Evolutionary conservation across 1,140 invertebrate genomes (phyloP).

Genomic region (Drosophila parvula): DNA sequence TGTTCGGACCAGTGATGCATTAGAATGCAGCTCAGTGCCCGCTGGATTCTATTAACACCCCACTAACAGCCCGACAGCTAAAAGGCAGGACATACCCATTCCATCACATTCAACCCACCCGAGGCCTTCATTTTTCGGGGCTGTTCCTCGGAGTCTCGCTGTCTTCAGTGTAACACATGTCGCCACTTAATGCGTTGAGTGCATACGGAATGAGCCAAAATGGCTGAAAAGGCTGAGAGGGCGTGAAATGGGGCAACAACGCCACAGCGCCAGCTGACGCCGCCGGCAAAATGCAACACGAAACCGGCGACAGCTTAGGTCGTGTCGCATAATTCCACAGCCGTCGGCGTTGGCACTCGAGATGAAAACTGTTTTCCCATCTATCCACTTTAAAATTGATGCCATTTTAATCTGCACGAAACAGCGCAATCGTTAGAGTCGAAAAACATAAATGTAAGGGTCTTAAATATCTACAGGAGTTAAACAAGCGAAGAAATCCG

Average conservation of each 20-base stretch:
- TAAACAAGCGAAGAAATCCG: background rate
- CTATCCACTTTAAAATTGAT: conserved; percentile 44
- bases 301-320: conserved; percentile 32
- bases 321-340: conserved; percentile 37
- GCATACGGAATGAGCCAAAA: conserved; percentile 74
- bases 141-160: conserved; percentile 29
- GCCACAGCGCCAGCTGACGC: conserved; percentile 48
- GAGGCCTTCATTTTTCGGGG: conserved; percentile 17
- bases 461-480: background rate
- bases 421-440: background rate
- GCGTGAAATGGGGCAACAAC: conserved; percentile 49
- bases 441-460: background rate
- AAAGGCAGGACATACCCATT: background rate
- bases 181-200: conserved; percentile 75
- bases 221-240: conserved; percentile 11
- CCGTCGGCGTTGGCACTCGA: conserved; percentile 6
- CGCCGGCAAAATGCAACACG: conserved; percentile 48
- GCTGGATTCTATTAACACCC: conserved; percentile 67
- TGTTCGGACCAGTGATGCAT: conserved; percentile 45
- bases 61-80: conserved; percentile 23
- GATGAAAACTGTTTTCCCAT: conserved; percentile 21
- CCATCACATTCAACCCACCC: background rate
- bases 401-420: conserved; percentile 35
- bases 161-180: conserved; percentile 68
- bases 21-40: conserved; percentile 60